Evolutionary conservation across 2,888 invertebrate species (phyloP), one percentile per base, ranked within the genome.

Genomic region (Drosophila setosimentum): DNA sequence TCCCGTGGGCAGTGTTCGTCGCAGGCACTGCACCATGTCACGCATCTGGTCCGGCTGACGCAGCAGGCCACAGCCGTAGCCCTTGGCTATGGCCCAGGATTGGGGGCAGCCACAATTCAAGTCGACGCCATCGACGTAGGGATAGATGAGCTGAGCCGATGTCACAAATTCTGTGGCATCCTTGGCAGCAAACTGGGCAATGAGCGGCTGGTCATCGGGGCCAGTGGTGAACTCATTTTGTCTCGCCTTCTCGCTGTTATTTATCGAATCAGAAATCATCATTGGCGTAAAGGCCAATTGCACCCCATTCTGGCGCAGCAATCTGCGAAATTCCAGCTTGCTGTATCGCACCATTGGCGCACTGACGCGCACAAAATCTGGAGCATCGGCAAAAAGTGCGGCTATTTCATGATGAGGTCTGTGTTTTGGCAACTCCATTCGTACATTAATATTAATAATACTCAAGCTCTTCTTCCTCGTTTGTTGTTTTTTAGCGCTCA

Each of bases 41-140:
- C 95, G 95, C 7, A 99, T 95, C 13, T 96, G 87, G 90, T 99
- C 96, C 8, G 99, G 99, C 80, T 97, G 95, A 13, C 95, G 95
- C 27, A 99, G 93, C 78, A 99, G 93, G 69, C 96, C 95, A 89
- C 97, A 97, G 0, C 99, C 99, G 91, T 97, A 96, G 5, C 98
- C 98, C 91, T 97, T 97, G 80, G 96, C 95, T 93, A 97, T 96
- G 0, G 99, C 99, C 99, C 99, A 99, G 79, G 96, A 94, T 93
- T 99, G 99, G 1, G 99, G 99, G 87, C 99, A 99, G 0, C 99
- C 99, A 94, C 99, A 99, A 92, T 99, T 99, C 40, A 99, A 94
- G 94, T 99, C 99, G 3, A 99, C 96, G 8, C 99, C 99, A 94
- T 97, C 96, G 63, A 96, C 95, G 94, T 96, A 97, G 94, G 96